Evolutionary conservation across 2,113 vertebrate species (phyloP), one percentile per base, ranked within the genome.

Genomic region (Oncorhynchus gorbuscha): DNA sequence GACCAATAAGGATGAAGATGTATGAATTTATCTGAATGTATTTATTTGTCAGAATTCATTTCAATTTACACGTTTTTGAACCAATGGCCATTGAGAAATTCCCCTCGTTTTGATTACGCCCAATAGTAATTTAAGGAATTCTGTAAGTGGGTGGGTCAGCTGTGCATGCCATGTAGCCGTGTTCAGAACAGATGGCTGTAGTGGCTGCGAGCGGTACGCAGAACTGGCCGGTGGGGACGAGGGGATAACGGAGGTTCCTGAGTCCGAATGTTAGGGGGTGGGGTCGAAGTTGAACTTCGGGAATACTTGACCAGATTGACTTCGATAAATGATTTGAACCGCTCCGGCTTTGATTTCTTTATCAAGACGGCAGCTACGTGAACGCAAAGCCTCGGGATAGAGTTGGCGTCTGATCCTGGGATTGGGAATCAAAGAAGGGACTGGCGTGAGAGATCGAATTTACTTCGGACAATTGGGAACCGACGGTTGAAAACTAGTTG

Each of bases 111-210:
- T 85, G 82, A 84, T 39, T 39, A 39, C 39, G 39, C 39, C 39
- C 39, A 39, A 39, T 39, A 14, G 78, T 20, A 85, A 28, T 51
- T 62, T 65, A 81, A 3, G 74, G 69, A 85, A 89, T 87, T 71
- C 79, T 62, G 71, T 79, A 80, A 30, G 49, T 65, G 67, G 92
- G 91, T 24, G 89, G 85, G 71, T 16, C 70, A 62, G 16, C 39
- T 22, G 24, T 64, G 64, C n/a, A 72, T 85, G 80, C 81, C 64
- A 58, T 83, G 79, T 73, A 65, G 76, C 77, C 32, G 79, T 72
- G 78, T 74, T 79, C 83, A 49, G 32, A 26, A 81, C 90, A 92
- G 92, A 93, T 92, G 92, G 89, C 85, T 87, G 82, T 68, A 62
- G 80, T 68, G 65, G 79, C 49, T 69, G 81, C 49, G 45, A 58